Conservation (phyloP, 2,113 vertebrate species). For the Nothoprocta perdicaria region DNA sequence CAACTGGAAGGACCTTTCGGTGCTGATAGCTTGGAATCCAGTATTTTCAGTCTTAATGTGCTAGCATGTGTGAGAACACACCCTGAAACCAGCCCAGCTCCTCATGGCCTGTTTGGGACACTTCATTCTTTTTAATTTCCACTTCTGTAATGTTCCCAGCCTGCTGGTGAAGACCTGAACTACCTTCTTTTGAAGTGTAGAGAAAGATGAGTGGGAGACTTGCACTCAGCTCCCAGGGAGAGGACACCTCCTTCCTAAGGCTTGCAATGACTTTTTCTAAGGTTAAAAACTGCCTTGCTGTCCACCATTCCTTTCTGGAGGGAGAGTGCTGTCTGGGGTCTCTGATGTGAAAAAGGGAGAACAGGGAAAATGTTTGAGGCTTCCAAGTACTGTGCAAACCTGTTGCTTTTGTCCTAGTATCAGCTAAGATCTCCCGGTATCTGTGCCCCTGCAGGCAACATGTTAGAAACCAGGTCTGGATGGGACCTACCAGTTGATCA, state of each 20-base stretch:
- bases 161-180: background rate
- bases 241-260: background rate
- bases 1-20: background rate
- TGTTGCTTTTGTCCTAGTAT: background rate
- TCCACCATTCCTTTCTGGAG: background rate
- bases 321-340: background rate
- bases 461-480: background rate
- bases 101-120: background rate
- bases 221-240: background rate
- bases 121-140: background rate
- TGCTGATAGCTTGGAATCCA: background rate
- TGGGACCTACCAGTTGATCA: background rate
- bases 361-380: background rate
- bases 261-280: background rate
- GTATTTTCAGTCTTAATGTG: background rate
- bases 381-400: background rate
- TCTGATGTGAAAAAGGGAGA: background rate
- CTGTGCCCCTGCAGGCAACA: background rate
- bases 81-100: background rate
- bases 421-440: background rate
- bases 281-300: background rate
- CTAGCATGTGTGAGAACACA: background rate
- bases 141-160: background rate
- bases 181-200: background rate
- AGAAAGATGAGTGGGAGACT: background rate